Base-by-base conservation (phyloP, 2,797 vertebrate genomes). In the Columba guinea region DNA sequence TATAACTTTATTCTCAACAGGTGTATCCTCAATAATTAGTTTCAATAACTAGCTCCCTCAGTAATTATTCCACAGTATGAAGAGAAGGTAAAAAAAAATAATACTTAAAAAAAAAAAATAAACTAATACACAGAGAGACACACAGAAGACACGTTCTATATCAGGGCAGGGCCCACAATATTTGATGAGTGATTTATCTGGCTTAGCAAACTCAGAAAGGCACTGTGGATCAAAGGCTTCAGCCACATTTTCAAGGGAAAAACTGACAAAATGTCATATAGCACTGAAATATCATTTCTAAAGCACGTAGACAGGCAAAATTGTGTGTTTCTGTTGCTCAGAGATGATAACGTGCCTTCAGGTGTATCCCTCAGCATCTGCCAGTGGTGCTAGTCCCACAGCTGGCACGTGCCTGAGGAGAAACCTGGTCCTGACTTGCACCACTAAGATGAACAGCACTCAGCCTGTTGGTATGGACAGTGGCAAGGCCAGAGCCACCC, bases 341-440 rank as follows among this genome's bases (percentile, higher is more conserved):
- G 27, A 68, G 26, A 8, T 4, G 5, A 32, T n/a, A 26, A 37
- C 0, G 10, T 26, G 19, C 32, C 34, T 59, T 51, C 44, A n/a
- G 32, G 21, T 32, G 39, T 51, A 7, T 27, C 28, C 23, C 34
- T 41, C 27, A 51, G 58, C 75, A 55, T 39, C 46, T 70, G 30
- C n/a, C 41, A 34, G 19, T 39, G n/a, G 23, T 46, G 3, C 22
- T 68, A 13, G 8, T n/a, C 30, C 52, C 17, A 8, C 0, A 1
- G 24, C 59, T 34, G 5, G 7, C 11, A 2, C 6, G 14, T 16
- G 11, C 17, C 46, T 75, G 46, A 19, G n/a, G 37, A 76, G 35
- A 34, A 48, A 60, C n/a, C 26, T 69, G 23, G 17, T n/a, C 22
- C 23, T 39, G 9, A 48, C 30, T 23, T 24, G 39, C 44, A 77